Conservation (phyloP, 2,888 invertebrate genomes). For the Pandemis heparana region DNA sequence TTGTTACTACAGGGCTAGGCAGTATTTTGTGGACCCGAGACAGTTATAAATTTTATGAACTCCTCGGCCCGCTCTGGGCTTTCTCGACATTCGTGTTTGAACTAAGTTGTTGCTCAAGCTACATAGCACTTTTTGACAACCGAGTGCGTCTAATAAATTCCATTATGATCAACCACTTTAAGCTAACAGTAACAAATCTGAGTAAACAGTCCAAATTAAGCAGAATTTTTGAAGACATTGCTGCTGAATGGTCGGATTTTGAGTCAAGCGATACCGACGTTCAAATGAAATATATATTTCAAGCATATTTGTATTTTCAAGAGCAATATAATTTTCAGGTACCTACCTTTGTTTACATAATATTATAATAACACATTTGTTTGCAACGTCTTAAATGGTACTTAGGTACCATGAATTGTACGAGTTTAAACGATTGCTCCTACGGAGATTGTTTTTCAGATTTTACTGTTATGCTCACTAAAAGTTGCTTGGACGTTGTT, state of each 20-base stretch:
- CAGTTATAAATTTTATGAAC: conserved; percentile 22
- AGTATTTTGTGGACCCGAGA: conserved; percentile 40
- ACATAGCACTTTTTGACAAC: conserved; percentile 58
- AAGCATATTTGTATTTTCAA: conserved; percentile 50
- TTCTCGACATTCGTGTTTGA: conserved; percentile 58
- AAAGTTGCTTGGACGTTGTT: conserved; percentile 55
- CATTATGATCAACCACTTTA: conserved; percentile 62
- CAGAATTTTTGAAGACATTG: conserved; percentile 51
- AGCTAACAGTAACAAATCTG: not conserved
- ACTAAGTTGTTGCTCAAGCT: conserved; percentile 56
- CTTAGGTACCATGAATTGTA: too few species aligned
- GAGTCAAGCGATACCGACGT: conserved; percentile 48
- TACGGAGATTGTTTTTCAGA: conserved; percentile 51
- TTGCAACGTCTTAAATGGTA: too few species aligned
- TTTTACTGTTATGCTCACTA: conserved; percentile 59
- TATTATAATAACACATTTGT: not conserved
- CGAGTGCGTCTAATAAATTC: conserved; percentile 63
- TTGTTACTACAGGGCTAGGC: conserved; percentile 42
- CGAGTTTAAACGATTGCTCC: conserved; percentile 40
- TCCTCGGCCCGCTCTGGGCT: conserved; percentile 43
- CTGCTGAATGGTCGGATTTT: conserved; percentile 58
- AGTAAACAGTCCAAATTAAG: conserved; percentile 26
- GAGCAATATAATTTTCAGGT: conserved; percentile 53
- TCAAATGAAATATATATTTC: conserved; percentile 53
- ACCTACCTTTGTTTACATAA: not conserved